Conservation (phyloP, 2,888 invertebrate genomes). For the Lepidonotus clava region DNA sequence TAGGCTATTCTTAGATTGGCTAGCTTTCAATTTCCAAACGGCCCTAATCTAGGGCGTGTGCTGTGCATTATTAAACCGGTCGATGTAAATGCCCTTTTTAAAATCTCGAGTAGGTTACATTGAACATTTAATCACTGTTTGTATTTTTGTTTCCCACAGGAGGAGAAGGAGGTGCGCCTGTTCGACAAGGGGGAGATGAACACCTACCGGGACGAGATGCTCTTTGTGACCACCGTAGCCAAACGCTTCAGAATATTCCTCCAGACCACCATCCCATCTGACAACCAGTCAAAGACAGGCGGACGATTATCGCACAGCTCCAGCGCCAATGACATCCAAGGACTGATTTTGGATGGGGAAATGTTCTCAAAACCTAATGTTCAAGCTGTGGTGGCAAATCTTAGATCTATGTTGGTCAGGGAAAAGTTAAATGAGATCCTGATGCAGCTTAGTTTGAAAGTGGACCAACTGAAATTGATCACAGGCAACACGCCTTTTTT, state of each 20-base stretch:
- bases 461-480: background rate
- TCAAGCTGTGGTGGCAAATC: background rate
- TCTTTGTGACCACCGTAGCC: slow-evolving; percentile 40
- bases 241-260: slow-evolving; percentile 25
- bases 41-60: too few species aligned
- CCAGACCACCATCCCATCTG: background rate
- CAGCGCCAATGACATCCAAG: background rate
- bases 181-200: slow-evolving; percentile 79
- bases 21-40: too few species aligned
- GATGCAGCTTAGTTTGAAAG: background rate
- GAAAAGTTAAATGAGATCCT: background rate
- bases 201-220: slow-evolving; percentile 73
- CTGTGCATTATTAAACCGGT: too few species aligned
- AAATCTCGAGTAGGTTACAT: too few species aligned
- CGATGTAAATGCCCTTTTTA: too few species aligned
- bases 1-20: too few species aligned
- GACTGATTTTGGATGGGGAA: too few species aligned
- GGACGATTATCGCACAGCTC: background rate
- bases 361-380: background rate
- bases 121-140: too few species aligned
- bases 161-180: slow-evolving; percentile 67
- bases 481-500: background rate
- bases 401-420: background rate
- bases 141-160: slow-evolving; percentile 38
- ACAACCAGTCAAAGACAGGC: background rate